Conservation (phyloP, 2,797 vertebrate genomes). For the Todus mexicanus region DNA sequence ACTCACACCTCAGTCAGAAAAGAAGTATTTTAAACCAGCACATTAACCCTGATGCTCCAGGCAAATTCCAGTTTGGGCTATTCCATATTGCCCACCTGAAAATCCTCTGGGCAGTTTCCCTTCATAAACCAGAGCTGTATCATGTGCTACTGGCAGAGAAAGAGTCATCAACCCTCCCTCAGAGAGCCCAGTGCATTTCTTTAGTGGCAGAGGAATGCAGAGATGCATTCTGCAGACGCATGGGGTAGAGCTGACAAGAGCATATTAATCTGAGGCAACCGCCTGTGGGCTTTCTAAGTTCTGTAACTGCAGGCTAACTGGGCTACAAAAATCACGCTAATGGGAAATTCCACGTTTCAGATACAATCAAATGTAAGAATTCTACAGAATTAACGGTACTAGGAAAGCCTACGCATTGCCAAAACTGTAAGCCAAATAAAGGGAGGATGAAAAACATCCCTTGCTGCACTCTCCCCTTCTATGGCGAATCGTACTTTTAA, state of each 20-base stretch:
- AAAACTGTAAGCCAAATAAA: neutral
- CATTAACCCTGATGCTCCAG: neutral
- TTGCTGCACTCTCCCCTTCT: neutral
- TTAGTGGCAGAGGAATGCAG: neutral
- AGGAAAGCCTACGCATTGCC: neutral
- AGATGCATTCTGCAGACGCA: neutral
- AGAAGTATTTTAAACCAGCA: neutral
- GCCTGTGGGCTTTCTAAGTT: neutral
- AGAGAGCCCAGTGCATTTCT: neutral
- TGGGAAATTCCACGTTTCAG: neutral
- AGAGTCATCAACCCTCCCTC: neutral
- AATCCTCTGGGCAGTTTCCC: neutral
- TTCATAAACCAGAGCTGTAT: neutral
- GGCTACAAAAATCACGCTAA: neutral
- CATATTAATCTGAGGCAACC: neutral
- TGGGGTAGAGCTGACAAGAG: neutral
- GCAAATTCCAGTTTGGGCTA: neutral
- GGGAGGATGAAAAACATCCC: neutral
- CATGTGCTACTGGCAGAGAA: neutral
- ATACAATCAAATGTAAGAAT: neutral
- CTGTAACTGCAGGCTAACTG: neutral
- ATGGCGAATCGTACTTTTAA: neutral
- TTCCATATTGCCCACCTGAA: neutral
- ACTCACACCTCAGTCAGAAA: neutral
- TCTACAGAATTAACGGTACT: neutral